Evolutionary conservation across 2,888 invertebrate species (phyloP).

Genomic region (Patella ulyssiponensis): DNA sequence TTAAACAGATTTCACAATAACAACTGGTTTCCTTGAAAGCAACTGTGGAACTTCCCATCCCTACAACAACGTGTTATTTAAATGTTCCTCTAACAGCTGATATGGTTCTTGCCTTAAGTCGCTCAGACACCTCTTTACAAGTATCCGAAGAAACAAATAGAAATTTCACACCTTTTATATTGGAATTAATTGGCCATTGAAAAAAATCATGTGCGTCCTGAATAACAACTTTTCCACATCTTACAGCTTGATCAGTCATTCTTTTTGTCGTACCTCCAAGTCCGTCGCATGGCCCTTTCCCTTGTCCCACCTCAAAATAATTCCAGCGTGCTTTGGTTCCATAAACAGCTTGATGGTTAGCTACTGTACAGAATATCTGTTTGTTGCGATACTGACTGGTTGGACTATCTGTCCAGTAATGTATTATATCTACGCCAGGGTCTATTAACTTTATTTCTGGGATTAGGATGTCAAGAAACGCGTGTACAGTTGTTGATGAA

Average conservation of each 20-base stretch:
- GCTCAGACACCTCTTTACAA: neutral
- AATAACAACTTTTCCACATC: slow-evolving; percentile 22
- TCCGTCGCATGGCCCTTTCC: slow-evolving; percentile 38
- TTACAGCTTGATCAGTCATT: slow-evolving; percentile 31
- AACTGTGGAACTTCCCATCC: neutral
- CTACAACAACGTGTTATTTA: slow-evolving; percentile 16
- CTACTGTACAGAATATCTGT: slow-evolving; percentile 29
- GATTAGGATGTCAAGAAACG: slow-evolving; percentile 21
- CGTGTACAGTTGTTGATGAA: slow-evolving; percentile 17
- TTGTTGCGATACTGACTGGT: slow-evolving; percentile 40
- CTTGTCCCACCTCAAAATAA: slow-evolving; percentile 36
- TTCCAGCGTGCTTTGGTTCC: slow-evolving; percentile 34
- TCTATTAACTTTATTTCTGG: too few species aligned
- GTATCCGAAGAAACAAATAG: neutral
- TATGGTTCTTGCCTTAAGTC: neutral
- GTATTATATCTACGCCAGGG: slow-evolving; percentile 16
- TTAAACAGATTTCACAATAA: slow-evolving; percentile 14
- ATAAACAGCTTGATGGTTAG: slow-evolving; percentile 28
- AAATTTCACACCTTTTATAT: neutral
- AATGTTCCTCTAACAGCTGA: neutral
- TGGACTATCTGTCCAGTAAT: slow-evolving; percentile 43
- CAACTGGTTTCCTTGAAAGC: neutral
- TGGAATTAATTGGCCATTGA: slow-evolving; percentile 6
- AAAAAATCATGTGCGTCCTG: slow-evolving; percentile 32
- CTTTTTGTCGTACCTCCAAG: slow-evolving; percentile 30